Conservation (phyloP, 2,888 invertebrate genomes). For the Timandra comae region DNA sequence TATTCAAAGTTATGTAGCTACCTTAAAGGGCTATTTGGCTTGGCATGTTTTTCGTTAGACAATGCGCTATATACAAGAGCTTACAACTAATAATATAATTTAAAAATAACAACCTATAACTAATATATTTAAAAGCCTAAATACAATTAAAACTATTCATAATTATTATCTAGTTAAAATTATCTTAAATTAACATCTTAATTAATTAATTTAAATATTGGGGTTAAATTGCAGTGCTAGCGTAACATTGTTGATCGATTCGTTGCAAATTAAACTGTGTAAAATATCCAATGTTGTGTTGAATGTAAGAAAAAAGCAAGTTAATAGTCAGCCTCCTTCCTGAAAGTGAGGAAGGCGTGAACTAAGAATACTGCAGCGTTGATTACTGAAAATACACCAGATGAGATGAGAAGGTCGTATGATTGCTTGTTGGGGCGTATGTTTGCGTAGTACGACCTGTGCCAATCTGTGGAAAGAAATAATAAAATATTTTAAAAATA, state of each 20-base stretch:
- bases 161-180: too few species aligned
- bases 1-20: constrained; percentile 26
- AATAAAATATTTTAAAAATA: constrained; percentile 4
- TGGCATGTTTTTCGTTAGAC: background rate
- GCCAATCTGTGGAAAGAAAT: constrained; percentile 56
- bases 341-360: constrained; percentile 79
- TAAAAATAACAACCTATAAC: too few species aligned
- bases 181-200: too few species aligned
- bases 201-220: too few species aligned
- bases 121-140: too few species aligned
- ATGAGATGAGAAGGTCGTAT: constrained; percentile 81
- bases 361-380: constrained; percentile 77
- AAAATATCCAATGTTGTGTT: too few species aligned
- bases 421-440: constrained; percentile 81
- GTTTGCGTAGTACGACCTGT: constrained; percentile 65
- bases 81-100: background rate
- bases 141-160: too few species aligned
- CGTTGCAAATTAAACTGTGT: constrained; percentile 7
- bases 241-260: too few species aligned
- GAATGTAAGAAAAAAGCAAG: constrained; percentile 1
- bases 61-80: too few species aligned
- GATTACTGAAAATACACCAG: constrained; percentile 79
- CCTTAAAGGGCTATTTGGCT: constrained; percentile 32
- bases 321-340: constrained; percentile 71
- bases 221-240: too few species aligned